Conservation (phyloP, 2,797 vertebrate species). For the Mormyrops attenuatus region DNA sequence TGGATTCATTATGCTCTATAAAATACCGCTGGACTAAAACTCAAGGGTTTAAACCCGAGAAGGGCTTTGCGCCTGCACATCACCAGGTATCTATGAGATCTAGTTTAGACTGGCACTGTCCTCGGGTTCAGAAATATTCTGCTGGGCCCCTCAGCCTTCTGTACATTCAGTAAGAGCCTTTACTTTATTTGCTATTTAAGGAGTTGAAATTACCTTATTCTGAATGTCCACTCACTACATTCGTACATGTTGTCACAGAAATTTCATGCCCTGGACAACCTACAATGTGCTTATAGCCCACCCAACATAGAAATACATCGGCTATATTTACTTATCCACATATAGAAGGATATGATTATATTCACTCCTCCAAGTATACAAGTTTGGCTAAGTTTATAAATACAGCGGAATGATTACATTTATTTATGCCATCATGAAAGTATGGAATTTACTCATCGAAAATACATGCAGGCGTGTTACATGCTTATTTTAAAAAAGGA, state of each 20-base stretch:
- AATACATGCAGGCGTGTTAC: not conserved
- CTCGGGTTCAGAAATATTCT: not conserved
- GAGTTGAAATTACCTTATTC: not conserved
- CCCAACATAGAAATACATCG: not conserved
- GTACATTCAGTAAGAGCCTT: not conserved
- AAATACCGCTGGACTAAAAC: not conserved
- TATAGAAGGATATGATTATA: constrained; percentile 3
- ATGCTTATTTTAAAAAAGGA: not conserved
- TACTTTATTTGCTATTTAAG: not conserved
- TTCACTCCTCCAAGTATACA: not conserved
- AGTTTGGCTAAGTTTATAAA: not conserved
- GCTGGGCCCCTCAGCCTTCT: not conserved
- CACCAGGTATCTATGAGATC: not conserved
- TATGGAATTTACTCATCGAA: not conserved
- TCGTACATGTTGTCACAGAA: not conserved
- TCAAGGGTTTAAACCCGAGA: not conserved
- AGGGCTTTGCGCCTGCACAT: not conserved
- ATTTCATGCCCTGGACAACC: not conserved
- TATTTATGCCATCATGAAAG: not conserved
- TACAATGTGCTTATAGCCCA: not conserved
- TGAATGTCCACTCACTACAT: not conserved
- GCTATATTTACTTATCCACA: not conserved
- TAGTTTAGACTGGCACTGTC: not conserved
- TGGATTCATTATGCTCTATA: not conserved
- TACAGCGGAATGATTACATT: not conserved